Percentiles rank a stretch among this genome's conserved stretches.
Evolutionary conservation across 2,113 vertebrate genomes (phyloP).

Genomic region (Anoura caudifer): DNA sequence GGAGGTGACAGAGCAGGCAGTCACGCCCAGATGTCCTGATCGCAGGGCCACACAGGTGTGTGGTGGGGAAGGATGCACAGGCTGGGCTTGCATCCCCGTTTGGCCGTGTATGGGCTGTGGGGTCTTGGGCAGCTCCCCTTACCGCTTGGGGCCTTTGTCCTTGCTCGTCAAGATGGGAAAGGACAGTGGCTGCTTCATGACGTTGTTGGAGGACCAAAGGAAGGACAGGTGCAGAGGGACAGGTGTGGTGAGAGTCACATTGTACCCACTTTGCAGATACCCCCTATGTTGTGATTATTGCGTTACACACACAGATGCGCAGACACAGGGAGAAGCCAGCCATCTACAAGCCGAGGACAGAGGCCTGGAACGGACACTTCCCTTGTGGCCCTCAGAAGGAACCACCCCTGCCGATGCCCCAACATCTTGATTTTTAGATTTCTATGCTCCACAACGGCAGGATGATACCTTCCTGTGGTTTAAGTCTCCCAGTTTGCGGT

Average conservation of each 20-base stretch:
- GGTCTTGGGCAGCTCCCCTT: neutral
- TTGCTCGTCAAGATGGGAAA: neutral
- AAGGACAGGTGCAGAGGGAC: accelerated
- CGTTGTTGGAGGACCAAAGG: accelerated
- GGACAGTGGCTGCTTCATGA: neutral
- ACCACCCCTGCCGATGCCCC: accelerated
- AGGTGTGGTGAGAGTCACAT: accelerated
- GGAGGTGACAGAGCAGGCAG: neutral
- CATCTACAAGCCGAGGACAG: neutral
- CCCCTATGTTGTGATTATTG: neutral
- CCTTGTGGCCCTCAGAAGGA: accelerated
- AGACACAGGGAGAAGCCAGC: neutral
- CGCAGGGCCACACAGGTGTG: accelerated
- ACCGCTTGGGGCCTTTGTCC: neutral
- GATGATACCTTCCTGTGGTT: accelerated
- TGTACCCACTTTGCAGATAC: neutral
- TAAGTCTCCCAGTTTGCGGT: accelerated
- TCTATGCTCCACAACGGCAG: accelerated
- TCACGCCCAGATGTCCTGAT: accelerated
- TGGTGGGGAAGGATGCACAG: accelerated
- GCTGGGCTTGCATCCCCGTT: neutral
- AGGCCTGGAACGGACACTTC: neutral
- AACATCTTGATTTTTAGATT: neutral
- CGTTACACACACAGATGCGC: accelerated
- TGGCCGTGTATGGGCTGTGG: neutral